Conservation (phyloP, 2,888 invertebrate species). For the Tipula vernalis region DNA sequence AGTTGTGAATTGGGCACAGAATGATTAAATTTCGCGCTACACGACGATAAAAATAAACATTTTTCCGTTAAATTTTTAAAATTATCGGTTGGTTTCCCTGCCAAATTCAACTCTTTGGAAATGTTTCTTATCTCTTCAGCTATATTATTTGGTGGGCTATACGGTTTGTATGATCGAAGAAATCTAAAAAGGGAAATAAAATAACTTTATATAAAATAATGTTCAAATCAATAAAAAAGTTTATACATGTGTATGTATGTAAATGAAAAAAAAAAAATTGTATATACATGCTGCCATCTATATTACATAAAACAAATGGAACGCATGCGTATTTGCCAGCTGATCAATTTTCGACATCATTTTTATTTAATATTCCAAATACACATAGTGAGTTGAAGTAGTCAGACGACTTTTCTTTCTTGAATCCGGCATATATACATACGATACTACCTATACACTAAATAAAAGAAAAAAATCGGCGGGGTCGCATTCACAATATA, state of each 20-base stretch:
- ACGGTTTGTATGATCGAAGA: slow-evolving; percentile 58
- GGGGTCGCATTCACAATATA: not conserved
- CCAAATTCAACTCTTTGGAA: slow-evolving; percentile 42
- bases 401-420: slow-evolving; percentile 12
- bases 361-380: not conserved
- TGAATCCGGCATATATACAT: not conserved
- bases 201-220: not conserved
- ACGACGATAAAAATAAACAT: slow-evolving; percentile 56
- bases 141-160: slow-evolving; percentile 57
- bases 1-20: slow-evolving; percentile 71
- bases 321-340: slow-evolving; percentile 12
- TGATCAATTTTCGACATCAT: slow-evolving; percentile 4
- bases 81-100: slow-evolving; percentile 29
- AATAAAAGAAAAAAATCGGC: not conserved
- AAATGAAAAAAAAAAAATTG: no score
- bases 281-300: slow-evolving; percentile 7
- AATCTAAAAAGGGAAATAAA: slow-evolving; percentile 45
- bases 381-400: not conserved
- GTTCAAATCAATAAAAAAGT: slow-evolving; percentile 16
- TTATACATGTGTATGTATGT: no score
- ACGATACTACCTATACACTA: not conserved
- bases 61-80: slow-evolving; percentile 35
- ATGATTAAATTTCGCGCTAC: slow-evolving; percentile 59
- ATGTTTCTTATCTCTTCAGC: slow-evolving; percentile 47
- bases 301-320: not conserved